Evolutionary conservation across 2,888 invertebrate species (phyloP).

Genomic region (Exephanes ischioxanthus): DNA sequence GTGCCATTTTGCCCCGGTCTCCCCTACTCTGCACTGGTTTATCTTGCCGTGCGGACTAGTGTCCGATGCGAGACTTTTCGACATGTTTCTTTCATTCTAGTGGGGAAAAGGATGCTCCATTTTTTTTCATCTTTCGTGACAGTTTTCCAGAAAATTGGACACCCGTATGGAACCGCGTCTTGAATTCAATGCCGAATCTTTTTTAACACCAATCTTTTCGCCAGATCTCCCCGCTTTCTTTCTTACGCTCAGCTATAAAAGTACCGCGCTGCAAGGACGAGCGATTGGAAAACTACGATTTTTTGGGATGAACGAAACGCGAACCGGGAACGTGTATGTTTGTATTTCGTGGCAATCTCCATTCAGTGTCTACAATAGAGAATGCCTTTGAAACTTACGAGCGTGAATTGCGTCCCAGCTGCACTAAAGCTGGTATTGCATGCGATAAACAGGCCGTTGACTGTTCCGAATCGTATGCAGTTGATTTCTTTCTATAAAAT

Average conservation of each 20-base stretch:
- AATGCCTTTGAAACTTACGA: slow-evolving; percentile 42
- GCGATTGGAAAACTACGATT: slow-evolving; percentile 23
- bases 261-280: neutral
- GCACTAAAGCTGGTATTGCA: slow-evolving; percentile 47
- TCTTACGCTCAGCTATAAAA: neutral
- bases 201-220: neutral
- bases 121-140: neutral
- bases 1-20: no score
- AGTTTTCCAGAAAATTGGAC: slow-evolving; percentile 10
- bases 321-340: neutral
- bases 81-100: neutral
- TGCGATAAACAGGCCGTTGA: slow-evolving; percentile 31
- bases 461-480: neutral
- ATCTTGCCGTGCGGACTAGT: neutral
- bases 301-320: neutral
- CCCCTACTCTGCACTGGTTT: neutral
- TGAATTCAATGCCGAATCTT: neutral
- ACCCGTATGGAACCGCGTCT: neutral
- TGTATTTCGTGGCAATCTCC: slow-evolving; percentile 3
- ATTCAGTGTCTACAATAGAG: slow-evolving; percentile 8
- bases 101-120: neutral
- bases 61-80: neutral
- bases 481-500: slow-evolving; percentile 1
- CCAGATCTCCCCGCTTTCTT: neutral
- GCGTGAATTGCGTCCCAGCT: slow-evolving; percentile 22